phyloP scores from a whole-genome alignment of 2,113 vertebrate species.

The Nanorana parkeri region DNA sequence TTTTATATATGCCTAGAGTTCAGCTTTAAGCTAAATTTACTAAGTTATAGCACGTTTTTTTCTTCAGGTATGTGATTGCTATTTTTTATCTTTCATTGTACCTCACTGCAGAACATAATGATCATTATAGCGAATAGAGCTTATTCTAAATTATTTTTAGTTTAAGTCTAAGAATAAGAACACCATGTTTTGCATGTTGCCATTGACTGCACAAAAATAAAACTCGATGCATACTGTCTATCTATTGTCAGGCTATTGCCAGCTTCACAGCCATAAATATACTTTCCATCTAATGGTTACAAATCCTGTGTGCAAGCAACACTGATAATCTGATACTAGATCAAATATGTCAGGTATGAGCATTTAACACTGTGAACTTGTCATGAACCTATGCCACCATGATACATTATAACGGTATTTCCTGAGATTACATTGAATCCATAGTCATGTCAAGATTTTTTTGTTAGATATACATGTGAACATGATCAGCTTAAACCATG shows the following conservation, averaged over 20 bases:
- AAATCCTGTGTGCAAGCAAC: constrained; percentile 11
- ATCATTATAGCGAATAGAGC: too few species aligned
- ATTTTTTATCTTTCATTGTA: too few species aligned
- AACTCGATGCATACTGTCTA: neutral
- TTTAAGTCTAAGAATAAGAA: too few species aligned
- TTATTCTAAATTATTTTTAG: too few species aligned
- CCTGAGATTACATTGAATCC: neutral
- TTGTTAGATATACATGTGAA: too few species aligned
- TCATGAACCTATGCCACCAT: constrained; percentile 18
- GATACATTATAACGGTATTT: neutral
- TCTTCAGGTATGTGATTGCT: too few species aligned
- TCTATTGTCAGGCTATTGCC: constrained; percentile 23
- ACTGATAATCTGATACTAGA: constrained; percentile 37
- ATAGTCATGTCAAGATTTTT: too few species aligned
- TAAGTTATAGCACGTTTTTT: too few species aligned
- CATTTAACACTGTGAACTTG: constrained; percentile 43
- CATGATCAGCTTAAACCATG: too few species aligned
- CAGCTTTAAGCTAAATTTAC: too few species aligned
- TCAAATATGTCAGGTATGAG: constrained; percentile 43
- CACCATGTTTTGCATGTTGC: constrained; percentile 7
- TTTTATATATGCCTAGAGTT: too few species aligned
- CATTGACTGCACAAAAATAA: neutral
- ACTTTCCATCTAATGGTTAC: constrained; percentile 27
- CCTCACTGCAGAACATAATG: too few species aligned
- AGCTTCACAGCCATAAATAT: constrained; percentile 3